These are phyloP conservation scores for Psephotus haematonotus DNA, from an alignment of 2,113 vertebrate species.

Conservation along the genomic window DNA sequence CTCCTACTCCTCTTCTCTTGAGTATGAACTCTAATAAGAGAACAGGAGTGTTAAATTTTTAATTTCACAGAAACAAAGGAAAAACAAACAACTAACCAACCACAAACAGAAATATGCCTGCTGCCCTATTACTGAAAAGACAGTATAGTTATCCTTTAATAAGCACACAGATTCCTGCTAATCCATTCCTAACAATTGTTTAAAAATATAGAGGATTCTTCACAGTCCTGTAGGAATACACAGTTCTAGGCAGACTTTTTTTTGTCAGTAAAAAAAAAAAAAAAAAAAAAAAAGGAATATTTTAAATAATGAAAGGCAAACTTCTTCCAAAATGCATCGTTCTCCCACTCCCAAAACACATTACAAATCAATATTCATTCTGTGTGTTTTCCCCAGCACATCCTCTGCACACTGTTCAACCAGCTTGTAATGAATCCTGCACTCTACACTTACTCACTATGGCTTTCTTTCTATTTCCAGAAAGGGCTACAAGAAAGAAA, in stretches of 20 bases:
- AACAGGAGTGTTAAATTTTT: not conserved
- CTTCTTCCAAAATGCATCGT: not conserved
- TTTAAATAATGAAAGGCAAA: not conserved
- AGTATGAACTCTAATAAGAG: not conserved
- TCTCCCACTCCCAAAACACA: not conserved
- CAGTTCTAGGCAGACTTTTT: not conserved
- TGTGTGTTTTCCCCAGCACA: not conserved
- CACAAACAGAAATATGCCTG: not conserved
- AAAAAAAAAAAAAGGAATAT: not conserved
- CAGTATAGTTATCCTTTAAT: not conserved
- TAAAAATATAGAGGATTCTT: not conserved
- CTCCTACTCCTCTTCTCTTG: not conserved
- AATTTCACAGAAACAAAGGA: not conserved
- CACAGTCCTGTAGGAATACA: not conserved
- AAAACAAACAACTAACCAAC: not conserved
- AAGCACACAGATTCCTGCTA: not conserved
- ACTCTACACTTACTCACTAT: not conserved
- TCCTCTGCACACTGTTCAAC: not conserved
- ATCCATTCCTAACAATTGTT: not conserved
- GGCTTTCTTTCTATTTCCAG: constrained; percentile 1
- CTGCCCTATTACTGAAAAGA: not conserved
- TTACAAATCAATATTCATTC: constrained; percentile 7
- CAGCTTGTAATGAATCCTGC: constrained; percentile 3
- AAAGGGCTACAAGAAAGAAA: not conserved
- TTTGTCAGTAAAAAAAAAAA: not conserved